These are phyloP conservation scores for Drosophila orosa DNA, from an alignment of 1,140 invertebrate genomes.

Conservation along the genomic window DNA sequence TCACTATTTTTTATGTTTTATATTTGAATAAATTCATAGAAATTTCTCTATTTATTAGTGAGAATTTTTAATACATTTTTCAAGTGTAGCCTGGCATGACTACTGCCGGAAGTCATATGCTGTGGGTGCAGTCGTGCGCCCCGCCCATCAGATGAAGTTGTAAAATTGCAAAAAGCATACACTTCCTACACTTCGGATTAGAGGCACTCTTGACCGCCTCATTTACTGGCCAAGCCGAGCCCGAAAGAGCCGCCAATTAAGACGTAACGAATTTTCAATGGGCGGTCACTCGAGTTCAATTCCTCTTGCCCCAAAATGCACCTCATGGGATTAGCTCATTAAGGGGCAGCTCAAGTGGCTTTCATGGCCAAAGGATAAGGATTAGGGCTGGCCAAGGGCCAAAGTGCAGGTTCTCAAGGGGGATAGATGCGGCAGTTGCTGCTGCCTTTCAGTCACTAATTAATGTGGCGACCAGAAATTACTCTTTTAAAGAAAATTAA, in stretches of 20 bases:
- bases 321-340: constrained; percentile 79
- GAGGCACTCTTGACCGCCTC: constrained; percentile 28
- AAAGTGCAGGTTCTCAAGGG: constrained; percentile 17
- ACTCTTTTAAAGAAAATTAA: background rate
- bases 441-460: background rate
- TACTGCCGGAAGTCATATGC: constrained; percentile 55
- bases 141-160: constrained; percentile 39
- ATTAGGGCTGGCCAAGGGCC: constrained; percentile 20
- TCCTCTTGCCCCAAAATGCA: constrained; percentile 40
- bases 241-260: constrained; percentile 72
- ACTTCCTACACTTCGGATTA: constrained; percentile 30
- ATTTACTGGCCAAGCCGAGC: constrained; percentile 52
- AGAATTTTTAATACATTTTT: background rate
- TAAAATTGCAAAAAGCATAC: constrained; percentile 25
- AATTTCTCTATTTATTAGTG: background rate
- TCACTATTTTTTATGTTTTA: background rate
- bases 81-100: constrained; percentile 5
- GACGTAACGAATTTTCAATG: constrained; percentile 68
- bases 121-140: constrained; percentile 56
- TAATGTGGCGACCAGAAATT: background rate
- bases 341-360: constrained; percentile 44
- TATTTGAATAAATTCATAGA: too few species aligned
- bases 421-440: background rate
- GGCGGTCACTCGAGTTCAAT: constrained; percentile 57
- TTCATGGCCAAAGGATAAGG: constrained; percentile 18